Conservation (phyloP, 1,140 invertebrate genomes). For the Theocolax elegans region DNA sequence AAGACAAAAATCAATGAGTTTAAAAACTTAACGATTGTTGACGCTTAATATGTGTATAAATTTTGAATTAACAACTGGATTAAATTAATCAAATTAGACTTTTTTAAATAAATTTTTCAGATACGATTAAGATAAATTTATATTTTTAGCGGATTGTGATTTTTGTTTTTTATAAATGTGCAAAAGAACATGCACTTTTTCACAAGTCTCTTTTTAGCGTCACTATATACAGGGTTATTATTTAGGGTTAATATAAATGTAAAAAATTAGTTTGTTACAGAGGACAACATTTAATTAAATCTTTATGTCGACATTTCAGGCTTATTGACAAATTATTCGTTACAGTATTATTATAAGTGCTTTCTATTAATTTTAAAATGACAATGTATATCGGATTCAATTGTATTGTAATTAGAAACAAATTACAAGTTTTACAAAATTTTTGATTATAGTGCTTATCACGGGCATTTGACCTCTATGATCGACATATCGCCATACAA, state of each 20-base stretch:
- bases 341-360: slow-evolving; percentile 44
- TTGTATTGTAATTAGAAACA: too few species aligned
- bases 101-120: not conserved
- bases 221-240: too few species aligned
- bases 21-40: too few species aligned
- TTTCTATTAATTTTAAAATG: slow-evolving; percentile 25
- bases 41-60: slow-evolving; percentile 11
- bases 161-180: not conserved
- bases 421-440: too few species aligned
- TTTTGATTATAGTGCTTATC: slow-evolving; percentile 89
- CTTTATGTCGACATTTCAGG: slow-evolving; percentile 40
- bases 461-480: slow-evolving; percentile 93
- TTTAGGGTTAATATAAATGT: too few species aligned
- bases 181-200: not conserved
- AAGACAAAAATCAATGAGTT: too few species aligned
- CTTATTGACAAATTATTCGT: slow-evolving; percentile 46
- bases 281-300: slow-evolving; percentile 23
- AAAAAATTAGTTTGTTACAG: slow-evolving; percentile 35
- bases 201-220: slow-evolving; percentile 1
- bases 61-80: slow-evolving; percentile 4
- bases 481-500: slow-evolving; percentile 99
- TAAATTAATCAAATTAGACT: not conserved
- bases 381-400: not conserved
- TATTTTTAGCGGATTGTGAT: not conserved
- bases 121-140: not conserved